Evolutionary conservation across 2,113 vertebrate species (phyloP).

Genomic region (Phaethornis superciliosus): DNA sequence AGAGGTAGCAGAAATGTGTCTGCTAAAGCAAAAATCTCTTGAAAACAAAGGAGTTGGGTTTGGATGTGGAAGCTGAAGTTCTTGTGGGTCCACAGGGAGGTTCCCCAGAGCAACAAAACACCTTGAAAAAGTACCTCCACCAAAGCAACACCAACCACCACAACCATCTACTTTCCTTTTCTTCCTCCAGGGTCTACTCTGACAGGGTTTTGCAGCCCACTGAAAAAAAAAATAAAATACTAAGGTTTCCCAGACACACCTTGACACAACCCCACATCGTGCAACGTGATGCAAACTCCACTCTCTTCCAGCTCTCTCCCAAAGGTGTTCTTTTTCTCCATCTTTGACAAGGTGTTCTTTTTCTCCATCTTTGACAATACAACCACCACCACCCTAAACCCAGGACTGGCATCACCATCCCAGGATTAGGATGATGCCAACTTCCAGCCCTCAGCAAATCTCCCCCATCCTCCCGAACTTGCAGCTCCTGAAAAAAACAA

Average conservation of each 20-base stretch:
- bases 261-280: background rate
- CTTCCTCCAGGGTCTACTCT: background rate
- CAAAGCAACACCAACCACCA: background rate
- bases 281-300: background rate
- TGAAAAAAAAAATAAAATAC: background rate
- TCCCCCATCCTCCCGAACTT: accelerated
- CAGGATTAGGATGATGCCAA: background rate
- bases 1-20: accelerated
- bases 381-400: background rate
- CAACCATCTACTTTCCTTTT: background rate
- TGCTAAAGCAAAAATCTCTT: background rate
- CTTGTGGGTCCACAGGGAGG: accelerated
- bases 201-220: background rate
- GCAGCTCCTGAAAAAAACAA: background rate
- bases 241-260: background rate
- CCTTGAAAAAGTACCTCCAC: background rate
- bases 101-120: background rate
- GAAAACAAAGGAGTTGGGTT: background rate
- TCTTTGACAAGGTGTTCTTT: background rate
- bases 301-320: background rate
- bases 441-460: background rate
- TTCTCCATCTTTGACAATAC: background rate
- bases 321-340: background rate
- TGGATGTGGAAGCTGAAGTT: background rate
- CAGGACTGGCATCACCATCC: background rate